Evolutionary conservation across 2,797 vertebrate species (phyloP), one percentile per base, ranked within the genome.

Genomic region (Anniella stebbinsi): DNA sequence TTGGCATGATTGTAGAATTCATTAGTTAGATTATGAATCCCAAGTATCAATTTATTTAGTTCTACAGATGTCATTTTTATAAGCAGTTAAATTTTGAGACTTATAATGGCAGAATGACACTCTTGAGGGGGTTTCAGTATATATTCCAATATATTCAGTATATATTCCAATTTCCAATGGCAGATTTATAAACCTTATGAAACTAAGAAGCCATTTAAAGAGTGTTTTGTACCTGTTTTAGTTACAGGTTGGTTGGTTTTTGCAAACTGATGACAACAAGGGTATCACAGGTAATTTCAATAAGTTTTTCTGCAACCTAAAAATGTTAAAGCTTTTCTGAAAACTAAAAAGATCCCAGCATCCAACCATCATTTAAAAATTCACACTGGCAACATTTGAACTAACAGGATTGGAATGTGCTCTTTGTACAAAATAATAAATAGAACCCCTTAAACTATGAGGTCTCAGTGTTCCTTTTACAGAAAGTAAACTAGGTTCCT

Each of bases 201-300:
- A 45, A 45, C 45, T 45, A 45, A 45, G 76, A 78, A n/a, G 30
- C 54, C 38, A 60, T 41, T 51, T 87, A 87, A 78, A 25, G 41
- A 25, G 3, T 48, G 5, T 57, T 28, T 38, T 25, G 54, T 0
- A 54, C 11, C 86, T 69, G 63, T 41, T 51, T 87, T 51, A 25
- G 21, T 45, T 76, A 38, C 57, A 75, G 15, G 60, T 60, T 60
- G 8, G 57, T 60, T 63, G 60, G 17, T 63, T 63, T 63, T 63
- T 70, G 33, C 84, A 77, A 41, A 21, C 33, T 10, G 30, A 10
- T 84, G 94, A 91, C 63, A 93, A 92, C 90, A 45, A 95, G 81
- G 93, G 91, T 81, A 25, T 41, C 9, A 87, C 84, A 92, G 84
- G 93, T 90, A 63, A 93, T 92, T 89, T 94, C 81, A 90, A 75